Percentiles rank a stretch among this genome's conserved stretches.
Conservation (phyloP, 2,113 vertebrate species). For the Strix aluco region DNA sequence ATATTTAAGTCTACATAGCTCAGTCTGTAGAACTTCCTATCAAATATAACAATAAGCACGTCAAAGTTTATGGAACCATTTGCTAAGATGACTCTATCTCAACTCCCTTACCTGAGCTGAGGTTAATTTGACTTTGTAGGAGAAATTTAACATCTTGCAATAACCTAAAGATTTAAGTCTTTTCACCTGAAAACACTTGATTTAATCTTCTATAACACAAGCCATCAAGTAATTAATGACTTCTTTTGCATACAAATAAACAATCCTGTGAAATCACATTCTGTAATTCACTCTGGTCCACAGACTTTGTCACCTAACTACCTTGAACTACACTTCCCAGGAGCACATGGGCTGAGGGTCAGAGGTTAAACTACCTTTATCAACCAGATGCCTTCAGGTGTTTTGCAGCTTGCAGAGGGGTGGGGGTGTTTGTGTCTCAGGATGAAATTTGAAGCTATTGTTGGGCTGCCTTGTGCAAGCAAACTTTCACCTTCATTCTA, state of each 20-base stretch:
- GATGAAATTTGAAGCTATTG: accelerated
- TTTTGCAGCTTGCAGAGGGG: accelerated
- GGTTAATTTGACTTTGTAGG: not conserved
- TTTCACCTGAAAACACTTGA: not conserved
- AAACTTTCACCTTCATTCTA: accelerated
- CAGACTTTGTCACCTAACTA: not conserved
- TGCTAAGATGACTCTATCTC: not conserved
- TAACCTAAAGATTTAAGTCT: not conserved
- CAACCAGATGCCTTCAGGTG: accelerated
- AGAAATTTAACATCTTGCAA: not conserved
- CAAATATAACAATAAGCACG: not conserved
- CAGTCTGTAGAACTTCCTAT: not conserved
- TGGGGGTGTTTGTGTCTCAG: accelerated
- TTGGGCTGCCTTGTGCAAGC: not conserved
- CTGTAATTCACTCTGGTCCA: not conserved
- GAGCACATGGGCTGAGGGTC: not conserved
- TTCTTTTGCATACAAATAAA: not conserved
- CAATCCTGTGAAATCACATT: not conserved
- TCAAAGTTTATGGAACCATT: not conserved
- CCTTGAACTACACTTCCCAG: not conserved
- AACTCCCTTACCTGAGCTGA: not conserved
- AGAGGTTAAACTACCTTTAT: not conserved
- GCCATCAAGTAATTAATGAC: not conserved
- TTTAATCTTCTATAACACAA: not conserved
- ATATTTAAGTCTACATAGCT: not conserved